phyloP scores from a whole-genome alignment of 2,113 vertebrate species.

The Heteronetta atricapilla region DNA sequence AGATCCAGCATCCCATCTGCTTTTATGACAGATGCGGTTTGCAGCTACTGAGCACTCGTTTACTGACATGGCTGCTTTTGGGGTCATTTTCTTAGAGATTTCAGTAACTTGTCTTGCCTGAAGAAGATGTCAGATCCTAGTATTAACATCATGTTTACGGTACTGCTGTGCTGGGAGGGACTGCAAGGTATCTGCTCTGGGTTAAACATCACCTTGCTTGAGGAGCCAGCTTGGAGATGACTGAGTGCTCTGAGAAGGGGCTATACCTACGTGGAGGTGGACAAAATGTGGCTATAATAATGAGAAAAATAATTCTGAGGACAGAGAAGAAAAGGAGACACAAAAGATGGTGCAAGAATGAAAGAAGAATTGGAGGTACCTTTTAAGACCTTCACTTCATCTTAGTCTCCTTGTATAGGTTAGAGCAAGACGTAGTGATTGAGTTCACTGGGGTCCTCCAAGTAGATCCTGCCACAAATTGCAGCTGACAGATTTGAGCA shows the following conservation, averaged over 20 bases:
- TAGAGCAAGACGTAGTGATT: background rate
- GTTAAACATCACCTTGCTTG: background rate
- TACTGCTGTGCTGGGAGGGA: background rate
- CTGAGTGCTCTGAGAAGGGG: background rate
- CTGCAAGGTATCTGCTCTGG: background rate
- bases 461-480: background rate
- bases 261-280: background rate
- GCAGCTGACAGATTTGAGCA: background rate
- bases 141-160: background rate
- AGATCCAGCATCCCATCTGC: background rate
- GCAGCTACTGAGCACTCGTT: background rate
- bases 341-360: background rate
- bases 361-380: background rate
- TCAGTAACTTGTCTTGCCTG: background rate
- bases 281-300: background rate
- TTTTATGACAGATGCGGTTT: background rate
- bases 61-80: background rate
- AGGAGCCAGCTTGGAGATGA: background rate
- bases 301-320: background rate
- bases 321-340: background rate
- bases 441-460: background rate
- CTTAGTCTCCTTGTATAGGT: background rate
- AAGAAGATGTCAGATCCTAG: background rate
- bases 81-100: background rate
- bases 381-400: background rate